These are phyloP conservation scores for Cairina moschata DNA, from an alignment of 2,113 vertebrate genomes.

Conservation along the genomic window DNA sequence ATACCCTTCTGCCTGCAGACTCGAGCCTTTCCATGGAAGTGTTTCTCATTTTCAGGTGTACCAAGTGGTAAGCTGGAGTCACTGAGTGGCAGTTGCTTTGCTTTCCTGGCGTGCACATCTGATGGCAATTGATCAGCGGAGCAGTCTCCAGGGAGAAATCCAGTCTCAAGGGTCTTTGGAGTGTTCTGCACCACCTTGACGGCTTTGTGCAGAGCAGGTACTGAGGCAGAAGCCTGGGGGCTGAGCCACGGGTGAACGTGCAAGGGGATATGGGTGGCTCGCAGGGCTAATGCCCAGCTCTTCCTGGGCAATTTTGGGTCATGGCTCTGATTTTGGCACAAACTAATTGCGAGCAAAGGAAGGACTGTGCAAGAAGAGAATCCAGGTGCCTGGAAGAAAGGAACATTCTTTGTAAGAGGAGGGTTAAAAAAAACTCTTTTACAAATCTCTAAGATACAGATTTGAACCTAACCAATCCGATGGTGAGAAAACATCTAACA, in stretches of 20 bases:
- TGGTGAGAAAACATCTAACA: not conserved
- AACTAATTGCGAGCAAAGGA: not conserved
- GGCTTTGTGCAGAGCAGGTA: not conserved
- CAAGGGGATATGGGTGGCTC: not conserved
- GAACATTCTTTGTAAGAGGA: not conserved
- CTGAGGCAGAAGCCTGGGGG: not conserved
- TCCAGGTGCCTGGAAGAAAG: not conserved
- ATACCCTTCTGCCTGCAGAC: not conserved
- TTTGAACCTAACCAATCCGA: not conserved
- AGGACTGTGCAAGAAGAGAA: not conserved
- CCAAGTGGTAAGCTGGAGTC: not conserved
- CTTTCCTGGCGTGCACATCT: not conserved
- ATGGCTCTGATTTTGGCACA: not conserved
- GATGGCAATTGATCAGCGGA: not conserved
- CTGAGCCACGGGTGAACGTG: not conserved
- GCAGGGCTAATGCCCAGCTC: not conserved
- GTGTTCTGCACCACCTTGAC: not conserved
- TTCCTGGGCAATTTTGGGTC: accelerated
- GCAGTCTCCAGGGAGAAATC: not conserved
- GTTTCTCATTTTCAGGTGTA: not conserved
- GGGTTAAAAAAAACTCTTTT: not conserved
- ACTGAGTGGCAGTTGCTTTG: not conserved
- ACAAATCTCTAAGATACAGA: not conserved
- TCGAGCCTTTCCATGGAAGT: not conserved
- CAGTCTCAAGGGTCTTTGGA: not conserved